Conservation (phyloP, 2,113 vertebrate species). For the Serilophus lunatus region DNA sequence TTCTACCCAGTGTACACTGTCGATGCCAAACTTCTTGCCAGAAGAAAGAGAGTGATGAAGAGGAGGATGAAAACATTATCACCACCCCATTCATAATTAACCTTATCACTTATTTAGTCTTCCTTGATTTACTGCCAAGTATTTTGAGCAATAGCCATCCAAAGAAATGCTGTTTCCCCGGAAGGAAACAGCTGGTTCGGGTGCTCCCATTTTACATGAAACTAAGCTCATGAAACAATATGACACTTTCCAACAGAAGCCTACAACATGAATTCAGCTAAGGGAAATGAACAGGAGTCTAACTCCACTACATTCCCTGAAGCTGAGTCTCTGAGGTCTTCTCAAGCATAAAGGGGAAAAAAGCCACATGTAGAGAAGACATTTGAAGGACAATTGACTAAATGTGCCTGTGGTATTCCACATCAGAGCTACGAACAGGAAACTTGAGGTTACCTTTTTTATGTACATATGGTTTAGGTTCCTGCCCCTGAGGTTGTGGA, state of each 20-base stretch:
- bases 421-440: slow-evolving; percentile 31
- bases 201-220: not conserved
- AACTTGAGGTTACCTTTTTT: slow-evolving; percentile 48
- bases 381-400: slow-evolving; percentile 54
- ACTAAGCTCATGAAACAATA: slow-evolving; percentile 1
- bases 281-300: slow-evolving; percentile 24
- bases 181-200: not conserved
- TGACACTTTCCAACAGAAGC: slow-evolving; percentile 37
- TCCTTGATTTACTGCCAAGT: not conserved
- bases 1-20: not conserved
- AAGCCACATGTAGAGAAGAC: slow-evolving; percentile 17
- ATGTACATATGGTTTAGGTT: slow-evolving; percentile 13
- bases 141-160: not conserved
- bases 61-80: not conserved
- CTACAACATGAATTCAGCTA: slow-evolving; percentile 23
- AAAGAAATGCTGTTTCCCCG: not conserved
- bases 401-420: slow-evolving; percentile 44
- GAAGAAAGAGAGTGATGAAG: not conserved
- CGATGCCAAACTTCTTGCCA: not conserved
- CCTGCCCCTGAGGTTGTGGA: not conserved
- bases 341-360: slow-evolving; percentile 46
- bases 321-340: slow-evolving; percentile 44
- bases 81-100: not conserved
- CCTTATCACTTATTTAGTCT: not conserved
- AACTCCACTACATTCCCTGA: not conserved